These are phyloP conservation scores for Muricea muricata DNA, from an alignment of 92 coral and sea anemone species.

Conservation along the genomic window DNA sequence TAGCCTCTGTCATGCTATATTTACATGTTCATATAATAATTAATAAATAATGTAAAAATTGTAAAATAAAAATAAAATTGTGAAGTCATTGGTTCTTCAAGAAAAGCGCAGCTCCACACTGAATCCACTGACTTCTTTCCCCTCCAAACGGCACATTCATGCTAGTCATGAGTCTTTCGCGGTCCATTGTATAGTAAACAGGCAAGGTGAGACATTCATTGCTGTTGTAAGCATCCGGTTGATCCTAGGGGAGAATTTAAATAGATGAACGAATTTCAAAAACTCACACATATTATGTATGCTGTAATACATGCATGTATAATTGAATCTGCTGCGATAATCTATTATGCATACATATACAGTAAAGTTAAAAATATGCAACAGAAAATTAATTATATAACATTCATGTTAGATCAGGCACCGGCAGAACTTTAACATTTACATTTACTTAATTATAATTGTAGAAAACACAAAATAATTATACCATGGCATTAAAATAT, in stretches of 20 bases:
- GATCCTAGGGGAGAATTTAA: conserved; percentile 69
- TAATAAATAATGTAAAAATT: too few species aligned
- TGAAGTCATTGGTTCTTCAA: conserved; percentile 82
- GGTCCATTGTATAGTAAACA: conserved; percentile 91
- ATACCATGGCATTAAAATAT: too few species aligned
- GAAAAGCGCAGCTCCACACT: conserved; percentile 97
- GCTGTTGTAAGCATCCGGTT: conserved; percentile 86
- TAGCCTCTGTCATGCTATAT: background rate
- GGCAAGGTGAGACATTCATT: conserved; percentile 94
- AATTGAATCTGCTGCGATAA: too few species aligned
- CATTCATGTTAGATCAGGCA: too few species aligned
- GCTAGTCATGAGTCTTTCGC: conserved; percentile 90
- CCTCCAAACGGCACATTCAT: conserved; percentile 95
- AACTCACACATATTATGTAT: background rate
- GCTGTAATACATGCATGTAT: too few species aligned
- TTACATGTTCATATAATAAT: background rate
- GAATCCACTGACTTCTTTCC: conserved; percentile 88
- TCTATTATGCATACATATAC: too few species aligned
- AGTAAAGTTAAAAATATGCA: too few species aligned
- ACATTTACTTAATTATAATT: too few species aligned
- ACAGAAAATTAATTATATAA: too few species aligned
- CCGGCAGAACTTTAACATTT: too few species aligned
- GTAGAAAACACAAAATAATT: too few species aligned
- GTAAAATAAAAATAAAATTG: background rate
- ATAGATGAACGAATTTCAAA: background rate